Percentiles rank a stretch among this genome's conserved stretches.
Conservation (phyloP, 2,797 vertebrate genomes). For the Falco rusticolus region DNA sequence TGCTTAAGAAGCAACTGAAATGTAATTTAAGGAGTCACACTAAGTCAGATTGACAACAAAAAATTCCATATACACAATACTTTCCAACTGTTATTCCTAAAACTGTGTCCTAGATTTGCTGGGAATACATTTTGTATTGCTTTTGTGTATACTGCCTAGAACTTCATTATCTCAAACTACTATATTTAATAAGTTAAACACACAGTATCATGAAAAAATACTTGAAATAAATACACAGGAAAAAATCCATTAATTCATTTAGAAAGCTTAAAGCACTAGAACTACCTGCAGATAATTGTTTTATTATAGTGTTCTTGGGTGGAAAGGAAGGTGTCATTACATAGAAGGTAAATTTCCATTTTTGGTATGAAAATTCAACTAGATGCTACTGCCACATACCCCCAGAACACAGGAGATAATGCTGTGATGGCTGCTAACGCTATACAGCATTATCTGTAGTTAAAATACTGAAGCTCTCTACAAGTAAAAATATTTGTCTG, state of each 20-base stretch:
- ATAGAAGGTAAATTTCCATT: not conserved
- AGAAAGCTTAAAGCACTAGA: not conserved
- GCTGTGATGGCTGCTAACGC: not conserved
- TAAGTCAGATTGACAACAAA: not conserved
- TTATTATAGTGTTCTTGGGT: not conserved
- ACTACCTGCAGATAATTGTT: not conserved
- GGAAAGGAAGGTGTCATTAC: not conserved
- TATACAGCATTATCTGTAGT: not conserved
- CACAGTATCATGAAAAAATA: not conserved
- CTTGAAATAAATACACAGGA: not conserved
- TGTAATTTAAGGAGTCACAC: not conserved
- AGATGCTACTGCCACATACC: not conserved
- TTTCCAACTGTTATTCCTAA: not conserved
- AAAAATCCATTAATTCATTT: not conserved
- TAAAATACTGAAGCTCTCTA: not conserved
- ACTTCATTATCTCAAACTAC: not conserved
- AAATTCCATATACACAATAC: not conserved
- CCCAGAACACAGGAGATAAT: not conserved
- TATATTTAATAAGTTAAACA: not conserved
- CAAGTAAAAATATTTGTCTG: not conserved
- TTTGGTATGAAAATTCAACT: not conserved
- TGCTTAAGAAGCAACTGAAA: slow-evolving; percentile 14
- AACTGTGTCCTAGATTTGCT: not conserved
- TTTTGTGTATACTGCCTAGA: not conserved
- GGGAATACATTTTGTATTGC: not conserved